Conservation (phyloP, 2,888 invertebrate species). For the Eupithecia pulchellata region DNA sequence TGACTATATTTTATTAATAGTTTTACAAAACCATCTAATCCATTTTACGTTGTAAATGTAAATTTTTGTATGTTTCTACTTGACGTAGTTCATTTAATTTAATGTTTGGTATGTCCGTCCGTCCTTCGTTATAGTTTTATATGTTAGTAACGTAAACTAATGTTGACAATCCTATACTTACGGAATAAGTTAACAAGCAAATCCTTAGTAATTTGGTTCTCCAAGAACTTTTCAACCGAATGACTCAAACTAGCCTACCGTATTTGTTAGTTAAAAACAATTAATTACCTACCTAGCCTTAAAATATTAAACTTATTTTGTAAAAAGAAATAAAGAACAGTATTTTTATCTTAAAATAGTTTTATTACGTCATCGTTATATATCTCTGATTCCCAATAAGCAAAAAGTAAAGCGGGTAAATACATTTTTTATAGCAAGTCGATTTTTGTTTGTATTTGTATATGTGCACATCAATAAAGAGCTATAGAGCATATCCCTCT, state of each 20-base stretch:
- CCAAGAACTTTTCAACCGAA: not conserved
- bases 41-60: constrained; percentile 1
- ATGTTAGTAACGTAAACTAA: not conserved
- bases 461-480: too few species aligned
- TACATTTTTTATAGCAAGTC: not conserved
- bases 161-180: not conserved
- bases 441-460: too few species aligned
- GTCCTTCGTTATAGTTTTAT: not conserved
- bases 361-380: not conserved
- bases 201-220: not conserved
- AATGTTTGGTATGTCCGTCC: constrained; percentile 6
- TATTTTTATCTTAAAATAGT: constrained; percentile 1
- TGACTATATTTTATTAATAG: constrained; percentile 2
- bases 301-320: not conserved
- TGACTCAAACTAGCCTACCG: not conserved
- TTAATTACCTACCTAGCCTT: not conserved
- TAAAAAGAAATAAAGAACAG: constrained; percentile 13
- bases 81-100: not conserved
- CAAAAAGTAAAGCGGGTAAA: not conserved
- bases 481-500: too few species aligned
- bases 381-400: not conserved
- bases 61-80: not conserved
- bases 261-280: not conserved
- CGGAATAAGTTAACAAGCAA: not conserved
- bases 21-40: not conserved